Evolutionary conservation across 2,888 invertebrate genomes (phyloP).

Genomic region (Sphaeridia pumilis): DNA sequence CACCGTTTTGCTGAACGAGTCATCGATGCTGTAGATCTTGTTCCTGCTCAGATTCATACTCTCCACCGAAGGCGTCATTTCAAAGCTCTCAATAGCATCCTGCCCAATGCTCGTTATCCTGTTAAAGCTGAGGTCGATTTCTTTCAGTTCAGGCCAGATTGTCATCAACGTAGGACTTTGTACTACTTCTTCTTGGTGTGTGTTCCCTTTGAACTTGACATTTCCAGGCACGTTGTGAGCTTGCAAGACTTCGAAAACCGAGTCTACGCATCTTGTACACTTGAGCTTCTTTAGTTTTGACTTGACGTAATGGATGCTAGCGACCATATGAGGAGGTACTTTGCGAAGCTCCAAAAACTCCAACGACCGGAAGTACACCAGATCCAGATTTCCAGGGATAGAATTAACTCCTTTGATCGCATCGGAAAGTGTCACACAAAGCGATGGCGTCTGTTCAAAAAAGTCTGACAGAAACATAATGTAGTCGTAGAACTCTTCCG

Average conservation of each 20-base stretch:
- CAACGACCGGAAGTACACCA: constrained; percentile 25
- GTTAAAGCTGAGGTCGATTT: constrained; percentile 32
- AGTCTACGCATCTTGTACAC: constrained; percentile 28
- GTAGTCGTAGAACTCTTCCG: constrained; percentile 24
- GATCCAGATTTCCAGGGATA: constrained; percentile 21
- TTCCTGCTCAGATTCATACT: constrained; percentile 32
- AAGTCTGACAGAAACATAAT: constrained; percentile 34
- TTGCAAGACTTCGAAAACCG: constrained; percentile 22
- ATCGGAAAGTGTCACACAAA: constrained; percentile 25
- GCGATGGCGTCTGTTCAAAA: constrained; percentile 32
- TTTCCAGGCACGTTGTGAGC: constrained; percentile 4
- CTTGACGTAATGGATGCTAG: constrained; percentile 24
- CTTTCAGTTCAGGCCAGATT: constrained; percentile 34
- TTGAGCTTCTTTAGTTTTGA: constrained; percentile 27
- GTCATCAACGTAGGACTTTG: constrained; percentile 12
- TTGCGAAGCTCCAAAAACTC: constrained; percentile 31
- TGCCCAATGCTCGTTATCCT: constrained; percentile 18
- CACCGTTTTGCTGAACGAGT: constrained; percentile 25
- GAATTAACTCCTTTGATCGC: constrained; percentile 14
- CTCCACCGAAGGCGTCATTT: constrained; percentile 28
- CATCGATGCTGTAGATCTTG: constrained; percentile 25
- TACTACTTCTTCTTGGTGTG: neutral
- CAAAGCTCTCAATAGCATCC: constrained; percentile 20
- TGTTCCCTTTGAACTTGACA: neutral
- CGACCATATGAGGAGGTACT: constrained; percentile 23